Percentiles rank a stretch among this genome's conserved stretches.
These are phyloP conservation scores for Saguinus imperator DNA, from an alignment of 2,113 vertebrate species.

Conservation along the genomic window DNA sequence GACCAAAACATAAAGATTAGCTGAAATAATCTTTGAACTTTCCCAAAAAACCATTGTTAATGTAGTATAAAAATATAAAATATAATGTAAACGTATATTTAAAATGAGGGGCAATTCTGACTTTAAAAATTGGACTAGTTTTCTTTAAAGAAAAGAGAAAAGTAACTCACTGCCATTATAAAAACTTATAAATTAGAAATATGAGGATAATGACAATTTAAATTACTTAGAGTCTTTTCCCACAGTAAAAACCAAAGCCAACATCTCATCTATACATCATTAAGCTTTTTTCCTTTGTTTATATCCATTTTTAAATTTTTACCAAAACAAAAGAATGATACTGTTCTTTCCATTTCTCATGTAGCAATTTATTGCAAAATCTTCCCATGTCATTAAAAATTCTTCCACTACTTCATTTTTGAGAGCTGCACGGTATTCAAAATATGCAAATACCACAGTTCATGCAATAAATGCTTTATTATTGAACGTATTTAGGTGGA, in stretches of 20 bases:
- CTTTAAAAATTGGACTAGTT: background rate
- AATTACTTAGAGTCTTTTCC: background rate
- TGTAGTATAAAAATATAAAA: background rate
- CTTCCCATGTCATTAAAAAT: background rate
- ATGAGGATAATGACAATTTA: background rate
- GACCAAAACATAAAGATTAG: background rate
- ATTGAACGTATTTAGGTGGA: background rate
- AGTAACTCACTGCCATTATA: background rate
- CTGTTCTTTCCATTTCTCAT: background rate
- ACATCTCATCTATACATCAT: background rate
- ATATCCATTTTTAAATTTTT: background rate
- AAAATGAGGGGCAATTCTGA: background rate
- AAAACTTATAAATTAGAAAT: background rate
- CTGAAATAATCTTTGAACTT: background rate
- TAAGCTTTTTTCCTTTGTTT: background rate
- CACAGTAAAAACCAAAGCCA: background rate
- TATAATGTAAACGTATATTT: background rate
- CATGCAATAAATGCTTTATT: background rate
- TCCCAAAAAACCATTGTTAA: background rate
- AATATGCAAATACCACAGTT: background rate
- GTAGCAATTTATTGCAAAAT: background rate
- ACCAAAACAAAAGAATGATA: background rate
- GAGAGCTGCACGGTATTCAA: background rate
- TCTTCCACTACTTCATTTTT: slow-evolving; percentile 2
- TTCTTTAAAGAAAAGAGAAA: background rate